Evolutionary conservation across 2,888 invertebrate genomes (phyloP).

Genomic region (Drosophila diplacantha): DNA sequence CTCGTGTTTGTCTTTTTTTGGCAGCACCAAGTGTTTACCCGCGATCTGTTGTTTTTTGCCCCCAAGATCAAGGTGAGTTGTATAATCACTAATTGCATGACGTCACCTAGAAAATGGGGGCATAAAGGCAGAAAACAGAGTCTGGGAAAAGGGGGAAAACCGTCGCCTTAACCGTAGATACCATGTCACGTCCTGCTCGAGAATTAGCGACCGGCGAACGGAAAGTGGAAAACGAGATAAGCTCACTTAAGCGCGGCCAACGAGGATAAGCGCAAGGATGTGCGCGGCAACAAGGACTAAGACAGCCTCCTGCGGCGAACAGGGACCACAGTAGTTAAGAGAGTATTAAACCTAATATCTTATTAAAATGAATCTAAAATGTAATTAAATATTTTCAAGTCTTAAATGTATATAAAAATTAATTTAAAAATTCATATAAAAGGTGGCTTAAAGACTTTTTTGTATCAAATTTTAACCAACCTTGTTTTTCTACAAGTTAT

Average conservation of each 20-base stretch:
- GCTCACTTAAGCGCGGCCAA: constrained; percentile 40
- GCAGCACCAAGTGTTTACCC: constrained; percentile 34
- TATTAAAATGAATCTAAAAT: not conserved
- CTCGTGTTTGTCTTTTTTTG: constrained; percentile 26
- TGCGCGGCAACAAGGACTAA: not conserved
- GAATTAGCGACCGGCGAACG: constrained; percentile 24
- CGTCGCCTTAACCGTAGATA: constrained; percentile 18
- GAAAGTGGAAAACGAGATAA: constrained; percentile 38
- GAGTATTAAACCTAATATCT: not conserved
- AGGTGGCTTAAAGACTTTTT: not conserved
- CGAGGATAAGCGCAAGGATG: constrained; percentile 18
- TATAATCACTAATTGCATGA: constrained; percentile 14
- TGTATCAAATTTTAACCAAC: not conserved
- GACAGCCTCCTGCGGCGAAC: not conserved
- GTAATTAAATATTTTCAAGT: not conserved
- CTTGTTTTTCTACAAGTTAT: too few relatives aligned
- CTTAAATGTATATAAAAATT: not conserved
- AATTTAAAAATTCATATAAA: not conserved
- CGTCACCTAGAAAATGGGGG: constrained; percentile 14
- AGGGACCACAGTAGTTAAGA: not conserved
- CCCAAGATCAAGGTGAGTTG: constrained; percentile 31
- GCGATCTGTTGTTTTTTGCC: constrained; percentile 30
- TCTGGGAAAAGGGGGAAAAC: not conserved
- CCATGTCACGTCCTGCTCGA: constrained; percentile 12
- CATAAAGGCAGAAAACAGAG: not conserved